Conservation (phyloP, 1,140 invertebrate species). For the Bombus terrestris region DNA sequence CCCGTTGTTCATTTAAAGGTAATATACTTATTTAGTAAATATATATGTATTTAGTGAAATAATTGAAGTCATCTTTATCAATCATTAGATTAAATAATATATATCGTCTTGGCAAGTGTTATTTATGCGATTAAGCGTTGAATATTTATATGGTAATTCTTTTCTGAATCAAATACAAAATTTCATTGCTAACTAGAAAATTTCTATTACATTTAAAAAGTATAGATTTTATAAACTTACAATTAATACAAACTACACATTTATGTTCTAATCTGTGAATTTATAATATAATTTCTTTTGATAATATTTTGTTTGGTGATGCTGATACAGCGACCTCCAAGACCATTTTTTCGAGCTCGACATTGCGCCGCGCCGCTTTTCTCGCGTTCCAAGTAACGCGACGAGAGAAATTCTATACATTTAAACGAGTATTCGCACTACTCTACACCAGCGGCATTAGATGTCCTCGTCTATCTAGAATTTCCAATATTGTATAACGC, state of each 20-base stretch:
- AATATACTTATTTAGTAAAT: neutral
- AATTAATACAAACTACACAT: neutral
- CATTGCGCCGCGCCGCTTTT: constrained; percentile 8
- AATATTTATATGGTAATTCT: too few relatives aligned
- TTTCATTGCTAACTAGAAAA: neutral
- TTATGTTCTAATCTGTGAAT: neutral
- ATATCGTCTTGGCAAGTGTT: too few relatives aligned
- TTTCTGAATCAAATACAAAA: too few relatives aligned
- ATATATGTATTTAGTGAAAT: neutral
- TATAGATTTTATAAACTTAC: neutral
- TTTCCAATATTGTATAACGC: constrained; percentile 52
- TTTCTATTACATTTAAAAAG: neutral
- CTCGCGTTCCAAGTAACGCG: constrained; percentile 18
- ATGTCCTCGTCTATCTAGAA: constrained; percentile 45
- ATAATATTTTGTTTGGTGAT: neutral
- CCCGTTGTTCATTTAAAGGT: neutral
- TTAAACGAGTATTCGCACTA: constrained; percentile 32
- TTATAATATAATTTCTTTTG: neutral
- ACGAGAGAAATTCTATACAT: constrained; percentile 57
- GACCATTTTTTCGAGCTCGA: neutral
- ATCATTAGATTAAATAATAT: too few relatives aligned
- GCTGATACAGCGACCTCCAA: constrained; percentile 23
- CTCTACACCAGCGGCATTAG: constrained; percentile 23
- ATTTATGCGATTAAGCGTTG: too few relatives aligned
- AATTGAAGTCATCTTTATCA: neutral